Conservation (phyloP, 2,888 invertebrate genomes). For the Hirtodrosophila duncani region DNA sequence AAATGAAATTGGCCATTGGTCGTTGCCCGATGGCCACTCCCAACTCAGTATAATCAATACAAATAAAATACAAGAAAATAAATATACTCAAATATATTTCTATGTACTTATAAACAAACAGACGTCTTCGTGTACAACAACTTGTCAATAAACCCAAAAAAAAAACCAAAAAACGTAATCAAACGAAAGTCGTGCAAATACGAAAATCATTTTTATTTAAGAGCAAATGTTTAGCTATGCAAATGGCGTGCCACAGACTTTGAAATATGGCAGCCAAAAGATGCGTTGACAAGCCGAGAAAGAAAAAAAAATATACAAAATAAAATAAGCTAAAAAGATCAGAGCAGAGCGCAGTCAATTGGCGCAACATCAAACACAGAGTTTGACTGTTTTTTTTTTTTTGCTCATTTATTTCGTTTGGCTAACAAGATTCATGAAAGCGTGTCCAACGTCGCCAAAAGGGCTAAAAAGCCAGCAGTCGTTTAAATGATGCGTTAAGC, state of each 20-base stretch:
- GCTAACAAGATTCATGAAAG: slow-evolving; percentile 47
- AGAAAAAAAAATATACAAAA: slow-evolving; percentile 20
- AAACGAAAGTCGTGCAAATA: slow-evolving; percentile 50
- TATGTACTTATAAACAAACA: slow-evolving; percentile 30
- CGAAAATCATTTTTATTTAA: slow-evolving; percentile 58
- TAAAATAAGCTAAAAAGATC: slow-evolving; percentile 9
- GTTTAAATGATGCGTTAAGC: slow-evolving; percentile 30
- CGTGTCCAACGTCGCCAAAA: slow-evolving; percentile 43
- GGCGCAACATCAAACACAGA: slow-evolving; percentile 39
- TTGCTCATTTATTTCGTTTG: slow-evolving; percentile 17
- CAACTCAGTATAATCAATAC: slow-evolving; percentile 40
- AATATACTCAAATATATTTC: slow-evolving; percentile 66
- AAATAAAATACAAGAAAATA: slow-evolving; percentile 59
- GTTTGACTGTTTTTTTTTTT: slow-evolving; percentile 26
- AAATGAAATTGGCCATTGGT: slow-evolving; percentile 63
- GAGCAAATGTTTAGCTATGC: slow-evolving; percentile 70
- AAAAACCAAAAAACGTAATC: slow-evolving; percentile 14
- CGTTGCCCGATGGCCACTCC: too few species aligned
- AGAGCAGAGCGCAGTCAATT: slow-evolving; percentile 48
- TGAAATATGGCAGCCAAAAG: slow-evolving; percentile 68
- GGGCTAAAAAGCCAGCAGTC: slow-evolving; percentile 15
- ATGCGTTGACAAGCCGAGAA: slow-evolving; percentile 58
- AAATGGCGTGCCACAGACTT: slow-evolving; percentile 63
- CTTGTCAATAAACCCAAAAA: slow-evolving; percentile 51
- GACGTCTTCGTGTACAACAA: slow-evolving; percentile 49